These are phyloP conservation scores for Phodopus roborovskii DNA, from an alignment of 2,113 vertebrate species.

Conservation along the genomic window DNA sequence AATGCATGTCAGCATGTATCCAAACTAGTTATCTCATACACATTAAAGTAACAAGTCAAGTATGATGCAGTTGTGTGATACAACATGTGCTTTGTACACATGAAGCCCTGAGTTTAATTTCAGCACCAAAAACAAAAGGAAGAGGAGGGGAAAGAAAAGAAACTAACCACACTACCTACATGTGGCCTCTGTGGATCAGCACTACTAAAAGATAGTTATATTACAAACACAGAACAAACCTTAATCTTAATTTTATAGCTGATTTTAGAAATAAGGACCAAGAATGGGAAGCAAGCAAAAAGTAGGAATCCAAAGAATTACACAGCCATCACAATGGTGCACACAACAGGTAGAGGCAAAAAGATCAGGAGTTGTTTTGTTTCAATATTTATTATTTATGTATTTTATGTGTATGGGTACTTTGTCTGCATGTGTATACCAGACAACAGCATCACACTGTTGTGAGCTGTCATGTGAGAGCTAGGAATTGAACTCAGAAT, in stretches of 20 bases:
- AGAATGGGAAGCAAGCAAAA: constrained; percentile 45
- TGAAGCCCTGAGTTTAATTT: background rate
- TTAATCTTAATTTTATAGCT: constrained; percentile 25
- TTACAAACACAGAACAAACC: background rate
- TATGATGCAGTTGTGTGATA: background rate
- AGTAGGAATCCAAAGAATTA: background rate
- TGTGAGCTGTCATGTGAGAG: background rate
- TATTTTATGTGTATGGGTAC: background rate
- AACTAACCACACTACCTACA: background rate
- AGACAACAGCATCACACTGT: background rate
- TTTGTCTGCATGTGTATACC: background rate
- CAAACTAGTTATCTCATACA: background rate
- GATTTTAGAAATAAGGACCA: background rate
- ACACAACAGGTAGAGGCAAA: background rate
- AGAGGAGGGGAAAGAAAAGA: background rate
- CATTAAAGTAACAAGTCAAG: background rate
- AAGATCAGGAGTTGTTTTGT: background rate
- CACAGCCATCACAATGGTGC: background rate
- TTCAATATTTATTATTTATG: background rate
- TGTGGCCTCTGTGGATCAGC: background rate
- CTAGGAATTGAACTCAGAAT: background rate
- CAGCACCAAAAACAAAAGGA: background rate
- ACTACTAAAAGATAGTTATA: background rate
- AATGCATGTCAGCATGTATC: background rate
- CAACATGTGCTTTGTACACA: background rate